Evolutionary conservation across 1,140 invertebrate genomes (phyloP).

Genomic region (Lycorma delicatula): DNA sequence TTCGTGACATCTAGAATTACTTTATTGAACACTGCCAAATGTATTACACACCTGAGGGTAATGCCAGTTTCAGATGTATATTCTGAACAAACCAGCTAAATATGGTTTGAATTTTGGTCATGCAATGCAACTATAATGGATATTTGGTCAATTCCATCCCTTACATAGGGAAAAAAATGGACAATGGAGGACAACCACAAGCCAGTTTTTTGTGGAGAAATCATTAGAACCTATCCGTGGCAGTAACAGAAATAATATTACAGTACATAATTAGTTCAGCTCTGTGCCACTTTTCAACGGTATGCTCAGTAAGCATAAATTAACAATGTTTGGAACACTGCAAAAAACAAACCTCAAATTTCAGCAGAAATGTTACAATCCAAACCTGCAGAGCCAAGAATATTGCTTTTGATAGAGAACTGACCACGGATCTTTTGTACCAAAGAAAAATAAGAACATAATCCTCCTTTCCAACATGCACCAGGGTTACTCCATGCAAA

Average conservation of each 20-base stretch:
- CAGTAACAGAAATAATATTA: background rate
- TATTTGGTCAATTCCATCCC: slow-evolving; percentile 30
- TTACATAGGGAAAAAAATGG: slow-evolving; percentile 24
- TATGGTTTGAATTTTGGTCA: slow-evolving; percentile 40
- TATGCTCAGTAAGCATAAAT: too few relatives aligned
- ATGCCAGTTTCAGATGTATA: too few relatives aligned
- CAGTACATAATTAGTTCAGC: too few relatives aligned
- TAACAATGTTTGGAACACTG: background rate
- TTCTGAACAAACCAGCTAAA: too few relatives aligned
- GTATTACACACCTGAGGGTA: too few relatives aligned
- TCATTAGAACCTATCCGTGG: background rate
- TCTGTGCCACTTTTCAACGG: too few relatives aligned
- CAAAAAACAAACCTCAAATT: background rate
- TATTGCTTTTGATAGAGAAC: background rate
- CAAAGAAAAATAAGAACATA: too few relatives aligned
- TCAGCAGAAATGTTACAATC: background rate
- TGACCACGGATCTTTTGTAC: background rate
- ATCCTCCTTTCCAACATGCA: too few relatives aligned
- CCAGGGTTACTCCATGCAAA: too few relatives aligned
- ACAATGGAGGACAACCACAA: background rate
- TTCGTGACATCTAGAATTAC: too few relatives aligned
- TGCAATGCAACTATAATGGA: slow-evolving; percentile 29
- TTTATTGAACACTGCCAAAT: too few relatives aligned
- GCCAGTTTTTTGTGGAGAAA: background rate
- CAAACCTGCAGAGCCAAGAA: background rate